A percentile compares a stretch with the other conserved stretches of the same genome.
These are phyloP conservation scores for Mormyrops boulengeri DNA, from an alignment of 2,797 vertebrate genomes.

Conservation along the genomic window DNA sequence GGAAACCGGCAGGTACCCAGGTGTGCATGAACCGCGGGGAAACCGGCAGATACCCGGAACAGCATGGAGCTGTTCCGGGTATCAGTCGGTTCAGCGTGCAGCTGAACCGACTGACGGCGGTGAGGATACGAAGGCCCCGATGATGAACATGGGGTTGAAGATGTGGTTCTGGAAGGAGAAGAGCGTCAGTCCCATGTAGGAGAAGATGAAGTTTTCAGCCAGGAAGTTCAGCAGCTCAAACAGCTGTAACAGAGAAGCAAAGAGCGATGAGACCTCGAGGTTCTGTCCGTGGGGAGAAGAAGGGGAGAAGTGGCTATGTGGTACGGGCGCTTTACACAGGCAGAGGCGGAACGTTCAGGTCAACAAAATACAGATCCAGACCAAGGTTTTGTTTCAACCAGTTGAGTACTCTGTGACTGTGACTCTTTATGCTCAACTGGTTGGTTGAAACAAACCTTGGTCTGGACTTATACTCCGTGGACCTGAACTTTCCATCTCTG, in stretches of 20 bases:
- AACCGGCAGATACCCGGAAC: neutral
- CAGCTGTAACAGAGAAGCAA: slow-evolving; percentile 58
- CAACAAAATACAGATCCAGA: neutral
- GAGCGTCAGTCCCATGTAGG: slow-evolving; percentile 94
- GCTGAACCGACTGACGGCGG: too few relatives aligned
- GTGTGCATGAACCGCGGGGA: too few relatives aligned
- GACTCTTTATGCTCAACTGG: too few relatives aligned
- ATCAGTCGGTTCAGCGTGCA: too few relatives aligned
- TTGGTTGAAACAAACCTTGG: neutral
- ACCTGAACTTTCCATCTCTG: neutral
- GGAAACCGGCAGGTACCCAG: too few relatives aligned
- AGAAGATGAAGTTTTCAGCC: slow-evolving; percentile 99
- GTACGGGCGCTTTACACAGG: neutral
- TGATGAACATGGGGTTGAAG: slow-evolving; percentile 88
- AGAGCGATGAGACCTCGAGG: neutral
- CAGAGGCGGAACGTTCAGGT: neutral
- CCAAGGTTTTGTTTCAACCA: neutral
- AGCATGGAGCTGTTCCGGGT: too few relatives aligned
- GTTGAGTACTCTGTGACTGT: neutral
- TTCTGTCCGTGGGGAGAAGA: neutral
- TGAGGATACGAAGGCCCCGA: slow-evolving; percentile 94
- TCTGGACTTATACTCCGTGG: neutral
- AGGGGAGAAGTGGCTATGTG: neutral
- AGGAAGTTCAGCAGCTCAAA: slow-evolving; percentile 98
- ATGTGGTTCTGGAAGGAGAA: slow-evolving; percentile 96